Evolutionary conservation across 2,113 vertebrate species (phyloP).

Genomic region (Odontesthes bonariensis): DNA sequence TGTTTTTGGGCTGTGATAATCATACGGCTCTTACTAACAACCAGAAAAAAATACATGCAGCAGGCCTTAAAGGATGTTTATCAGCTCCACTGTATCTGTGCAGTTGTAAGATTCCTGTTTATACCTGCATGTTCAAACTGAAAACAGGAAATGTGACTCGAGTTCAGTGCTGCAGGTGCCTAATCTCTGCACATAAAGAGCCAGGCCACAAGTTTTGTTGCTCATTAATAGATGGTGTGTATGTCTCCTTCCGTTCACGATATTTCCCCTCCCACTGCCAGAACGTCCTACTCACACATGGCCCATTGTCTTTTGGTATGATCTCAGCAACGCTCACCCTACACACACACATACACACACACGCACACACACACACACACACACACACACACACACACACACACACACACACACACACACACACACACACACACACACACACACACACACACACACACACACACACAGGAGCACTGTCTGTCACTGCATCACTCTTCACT

Average conservation of each 20-base stretch:
- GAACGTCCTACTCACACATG: slow-evolving; percentile 74
- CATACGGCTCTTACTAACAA: not conserved
- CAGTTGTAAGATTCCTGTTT: not conserved
- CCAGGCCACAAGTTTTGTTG: slow-evolving; percentile 4
- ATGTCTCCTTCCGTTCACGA: slow-evolving; percentile 60
- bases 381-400: slow-evolving; percentile 54
- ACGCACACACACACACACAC: slow-evolving; percentile 54
- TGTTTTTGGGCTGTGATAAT: not conserved
- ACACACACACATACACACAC: slow-evolving; percentile 25
- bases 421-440: slow-evolving; percentile 20
- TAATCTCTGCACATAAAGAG: slow-evolving; percentile 11
- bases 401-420: slow-evolving; percentile 46
- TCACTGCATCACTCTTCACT: slow-evolving; percentile 71
- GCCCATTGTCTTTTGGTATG: slow-evolving; percentile 80
- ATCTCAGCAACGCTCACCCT: slow-evolving; percentile 75
- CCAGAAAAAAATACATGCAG: not conserved
- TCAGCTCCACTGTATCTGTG: not conserved
- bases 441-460: slow-evolving; percentile 22
- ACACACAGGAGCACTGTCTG: slow-evolving; percentile 74
- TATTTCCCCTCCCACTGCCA: slow-evolving; percentile 73
- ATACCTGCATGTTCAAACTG: not conserved
- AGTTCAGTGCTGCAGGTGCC: slow-evolving; percentile 45
- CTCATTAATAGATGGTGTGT: slow-evolving; percentile 46
- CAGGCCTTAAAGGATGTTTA: not conserved
- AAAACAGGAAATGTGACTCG: slow-evolving; percentile 11